Evolutionary conservation across 2,888 invertebrate species (phyloP), one percentile per base, ranked within the genome.

Genomic region (Ennomos erosarius): DNA sequence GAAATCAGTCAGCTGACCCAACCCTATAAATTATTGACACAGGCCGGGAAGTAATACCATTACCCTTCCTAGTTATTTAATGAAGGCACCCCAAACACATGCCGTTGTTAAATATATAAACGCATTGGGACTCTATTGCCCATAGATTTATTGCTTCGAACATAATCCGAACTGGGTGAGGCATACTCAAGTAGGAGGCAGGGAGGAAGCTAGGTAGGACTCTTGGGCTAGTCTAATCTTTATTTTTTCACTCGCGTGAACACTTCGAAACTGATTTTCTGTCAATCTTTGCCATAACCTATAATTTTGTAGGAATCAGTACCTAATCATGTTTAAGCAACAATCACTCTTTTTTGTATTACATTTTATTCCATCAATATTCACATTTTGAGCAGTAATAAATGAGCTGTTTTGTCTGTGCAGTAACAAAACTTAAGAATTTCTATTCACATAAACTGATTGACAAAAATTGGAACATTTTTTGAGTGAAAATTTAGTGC

Each of bases 91-190:
- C 67, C 26, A 26, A 65, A 73, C 65, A 71, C 67, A 58, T 63
- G 68, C 70, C 68, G 68, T 64, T 68, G 68, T 76, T 78, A 79
- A 60, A 79, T 81, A 78, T 76, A 75, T 78, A 71, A 69, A 73
- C 65, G 68, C 64, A 66, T 61, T 65, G 66, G 56, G 59, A 67
- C 64, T 62, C 64, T 64, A 69, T 67, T 62, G 62, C 74, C 76
- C 74, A 76, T 76, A 78, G 80, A 87, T 87, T 85, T 87, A 87
- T 83, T 54, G 76, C 71, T 59, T 55, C 54, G 69, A 68, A 75
- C 74, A 82, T 82, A 82, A 85, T 82, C 75, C 78, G 62, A 64
- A 63, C 62, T 66, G 67, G 70, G 69, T 57, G 70, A 70, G 67
- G 82, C 79, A 84, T 84, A 77, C 75, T 50, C 42, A 59, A 64